phyloP scores from a whole-genome alignment of 1,140 invertebrate species.

The Trachymyrmex cornetzi region DNA sequence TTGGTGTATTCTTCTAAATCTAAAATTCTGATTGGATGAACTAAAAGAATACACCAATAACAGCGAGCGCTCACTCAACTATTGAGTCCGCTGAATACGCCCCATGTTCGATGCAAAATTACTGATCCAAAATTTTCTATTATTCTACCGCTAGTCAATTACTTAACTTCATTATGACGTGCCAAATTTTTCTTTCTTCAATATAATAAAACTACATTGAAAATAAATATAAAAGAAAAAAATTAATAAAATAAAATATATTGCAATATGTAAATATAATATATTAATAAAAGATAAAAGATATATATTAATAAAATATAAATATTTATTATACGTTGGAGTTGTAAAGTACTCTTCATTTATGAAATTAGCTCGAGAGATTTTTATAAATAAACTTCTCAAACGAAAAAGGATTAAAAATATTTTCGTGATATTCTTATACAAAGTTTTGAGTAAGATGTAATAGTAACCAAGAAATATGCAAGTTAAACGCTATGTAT shows the following conservation, averaged over 20 bases:
- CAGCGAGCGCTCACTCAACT: no score
- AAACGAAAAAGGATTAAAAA: background rate
- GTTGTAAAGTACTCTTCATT: background rate
- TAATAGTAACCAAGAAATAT: slow-evolving; percentile 33
- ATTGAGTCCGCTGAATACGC: no score
- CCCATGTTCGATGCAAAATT: background rate
- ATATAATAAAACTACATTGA: background rate
- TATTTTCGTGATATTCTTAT: background rate
- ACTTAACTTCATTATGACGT: background rate
- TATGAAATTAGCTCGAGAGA: background rate
- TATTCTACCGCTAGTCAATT: no score
- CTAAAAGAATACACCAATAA: no score
- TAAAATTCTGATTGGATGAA: no score
- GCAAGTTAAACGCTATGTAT: slow-evolving; percentile 4
- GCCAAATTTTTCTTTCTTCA: background rate
- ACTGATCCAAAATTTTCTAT: background rate
- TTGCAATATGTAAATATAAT: background rate
- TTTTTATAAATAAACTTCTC: background rate
- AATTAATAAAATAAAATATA: no score
- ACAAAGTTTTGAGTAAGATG: background rate
- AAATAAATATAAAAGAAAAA: background rate
- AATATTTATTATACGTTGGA: no score
- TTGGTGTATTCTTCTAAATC: no score
- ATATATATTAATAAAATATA: no score
- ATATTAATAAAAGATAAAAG: background rate